Evolutionary conservation across 2,888 invertebrate genomes (phyloP), one percentile per base, ranked within the genome.

Genomic region (Tetragonisca angustula): DNA sequence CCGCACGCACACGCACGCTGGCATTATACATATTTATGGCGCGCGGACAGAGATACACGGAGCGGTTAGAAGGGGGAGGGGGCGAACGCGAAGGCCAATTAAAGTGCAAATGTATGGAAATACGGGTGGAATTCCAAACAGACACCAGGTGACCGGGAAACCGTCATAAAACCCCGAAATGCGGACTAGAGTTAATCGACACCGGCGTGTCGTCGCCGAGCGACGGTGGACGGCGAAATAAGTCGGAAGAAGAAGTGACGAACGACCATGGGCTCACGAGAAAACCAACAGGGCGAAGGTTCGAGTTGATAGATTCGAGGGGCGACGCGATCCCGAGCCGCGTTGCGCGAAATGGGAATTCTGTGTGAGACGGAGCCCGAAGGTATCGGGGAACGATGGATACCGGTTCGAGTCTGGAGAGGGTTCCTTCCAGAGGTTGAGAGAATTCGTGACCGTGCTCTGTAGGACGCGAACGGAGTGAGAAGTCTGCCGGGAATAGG

Each of bases 101-200:
- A 94, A 94, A 93, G 93, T 94, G 93, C 91, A 94, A 94, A 94
- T 94, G 90, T 90, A 94, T 94, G 93, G 93, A 94, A 91, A 94
- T 93, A 89, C 84, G 89, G 88, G 87, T 90, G 87, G 91, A 90
- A 92, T 91, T 90, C 87, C 90, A 92, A 92, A 91, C 90, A 92
- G 91, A 89, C 43, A 43, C 89, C 88, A 88, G 43, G 90, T 92
- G 91, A 92, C 91, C 92, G 88, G 89, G 87, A 92, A 91, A 92
- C 87, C 89, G 84, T 81, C 87, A 87, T 91, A 91, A 92, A 91
- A 92, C 43, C 84, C 69, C 69, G 77, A 88, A 89, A 83, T 73
- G 64, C 82, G 87, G 64, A 24, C 49, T 64, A 2, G 32, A 81
- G 62, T 84, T 89, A 90, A 88, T 90, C 84, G 88, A 80, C 90